These are phyloP conservation scores for Grallaria varia DNA, from an alignment of 2,113 vertebrate species.

Conservation along the genomic window DNA sequence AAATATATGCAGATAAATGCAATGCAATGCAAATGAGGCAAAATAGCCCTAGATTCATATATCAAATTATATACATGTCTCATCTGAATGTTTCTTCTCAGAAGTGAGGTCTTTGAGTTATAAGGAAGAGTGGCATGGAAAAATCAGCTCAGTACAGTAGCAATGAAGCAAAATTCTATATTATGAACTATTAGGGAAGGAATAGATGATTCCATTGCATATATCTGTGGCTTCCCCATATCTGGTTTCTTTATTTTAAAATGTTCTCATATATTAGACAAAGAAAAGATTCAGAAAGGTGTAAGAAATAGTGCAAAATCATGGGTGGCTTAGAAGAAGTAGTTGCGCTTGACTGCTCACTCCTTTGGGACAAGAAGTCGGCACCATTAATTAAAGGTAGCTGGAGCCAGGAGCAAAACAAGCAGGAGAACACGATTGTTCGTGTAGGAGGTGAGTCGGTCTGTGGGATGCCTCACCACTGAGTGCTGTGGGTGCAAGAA, in stretches of 20 bases:
- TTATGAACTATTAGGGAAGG: neutral
- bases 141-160: neutral
- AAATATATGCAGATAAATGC: slow-evolving; percentile 42
- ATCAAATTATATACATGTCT: neutral
- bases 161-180: neutral
- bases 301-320: neutral
- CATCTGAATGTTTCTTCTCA: neutral
- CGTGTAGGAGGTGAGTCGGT: neutral
- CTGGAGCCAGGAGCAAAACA: slow-evolving; percentile 44
- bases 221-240: neutral
- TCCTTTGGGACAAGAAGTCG: neutral
- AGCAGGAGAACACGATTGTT: neutral
- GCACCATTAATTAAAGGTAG: slow-evolving; percentile 33
- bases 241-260: neutral
- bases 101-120: neutral
- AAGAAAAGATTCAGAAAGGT: neutral
- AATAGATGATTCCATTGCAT: neutral
- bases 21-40: slow-evolving; percentile 25
- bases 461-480: slow-evolving; percentile 31
- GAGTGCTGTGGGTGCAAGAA: slow-evolving; percentile 21
- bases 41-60: neutral
- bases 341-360: neutral
- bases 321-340: neutral
- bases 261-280: neutral
- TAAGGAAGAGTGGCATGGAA: neutral